Conservation (phyloP, 2,113 vertebrate genomes). For the Scartelaos histophorus region DNA sequence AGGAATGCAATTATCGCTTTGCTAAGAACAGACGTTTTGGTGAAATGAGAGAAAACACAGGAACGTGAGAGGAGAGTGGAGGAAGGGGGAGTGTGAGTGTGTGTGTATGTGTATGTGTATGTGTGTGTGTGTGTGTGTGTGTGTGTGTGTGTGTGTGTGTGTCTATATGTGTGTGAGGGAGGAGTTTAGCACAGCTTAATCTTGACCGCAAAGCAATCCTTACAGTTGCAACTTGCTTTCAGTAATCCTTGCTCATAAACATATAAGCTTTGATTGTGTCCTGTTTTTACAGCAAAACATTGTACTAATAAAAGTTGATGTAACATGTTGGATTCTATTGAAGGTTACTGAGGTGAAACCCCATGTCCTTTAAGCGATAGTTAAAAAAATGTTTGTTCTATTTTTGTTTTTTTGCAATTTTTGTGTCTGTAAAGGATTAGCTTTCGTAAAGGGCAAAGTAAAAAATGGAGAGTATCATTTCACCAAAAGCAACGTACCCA, state of each 20-base stretch:
- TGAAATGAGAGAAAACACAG: conserved; percentile 52
- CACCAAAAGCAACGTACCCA: too few species aligned
- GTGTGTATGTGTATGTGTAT: too few species aligned
- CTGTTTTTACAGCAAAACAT: neutral
- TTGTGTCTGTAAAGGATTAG: too few species aligned
- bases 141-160: too few species aligned
- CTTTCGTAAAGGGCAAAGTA: too few species aligned
- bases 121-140: too few species aligned
- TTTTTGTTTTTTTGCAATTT: too few species aligned
- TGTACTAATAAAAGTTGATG: neutral
- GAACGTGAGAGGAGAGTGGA: conserved; percentile 23
- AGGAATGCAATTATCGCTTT: conserved; percentile 77
- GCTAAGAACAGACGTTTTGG: conserved; percentile 54
- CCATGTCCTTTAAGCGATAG: too few species aligned
- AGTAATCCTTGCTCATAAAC: conserved; percentile 7
- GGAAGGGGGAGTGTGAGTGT: conserved; percentile 11
- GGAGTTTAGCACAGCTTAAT: conserved; percentile 25
- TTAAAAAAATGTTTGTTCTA: too few species aligned
- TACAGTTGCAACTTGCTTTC: conserved; percentile 35
- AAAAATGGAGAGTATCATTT: too few species aligned
- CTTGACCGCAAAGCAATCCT: conserved; percentile 22
- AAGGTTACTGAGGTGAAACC: too few species aligned
- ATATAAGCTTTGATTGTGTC: neutral
- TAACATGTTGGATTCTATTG: neutral
- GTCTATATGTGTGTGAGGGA: conserved; percentile 8